phyloP scores from a whole-genome alignment of 2,113 vertebrate species.

The Marcusenius ussheri region DNA sequence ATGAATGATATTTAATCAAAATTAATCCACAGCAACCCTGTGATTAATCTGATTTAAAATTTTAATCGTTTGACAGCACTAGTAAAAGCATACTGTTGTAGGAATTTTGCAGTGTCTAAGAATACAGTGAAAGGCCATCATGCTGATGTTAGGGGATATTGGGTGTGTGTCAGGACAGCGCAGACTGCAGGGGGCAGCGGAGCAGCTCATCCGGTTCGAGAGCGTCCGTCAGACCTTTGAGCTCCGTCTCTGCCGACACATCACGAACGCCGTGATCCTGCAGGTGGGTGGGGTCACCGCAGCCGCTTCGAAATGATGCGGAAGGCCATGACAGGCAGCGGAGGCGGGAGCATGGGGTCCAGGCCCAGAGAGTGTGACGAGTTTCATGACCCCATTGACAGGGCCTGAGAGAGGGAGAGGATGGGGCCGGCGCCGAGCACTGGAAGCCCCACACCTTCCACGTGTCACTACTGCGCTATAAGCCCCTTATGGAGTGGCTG shows the following conservation, averaged over 20 bases:
- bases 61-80: too few species aligned
- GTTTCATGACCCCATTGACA: conserved; percentile 15
- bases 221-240: conserved; percentile 47
- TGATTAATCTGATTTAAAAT: too few species aligned
- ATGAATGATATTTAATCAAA: too few species aligned
- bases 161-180: conserved; percentile 34
- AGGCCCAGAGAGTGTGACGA: neutral
- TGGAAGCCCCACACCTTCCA: conserved; percentile 23
- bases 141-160: neutral
- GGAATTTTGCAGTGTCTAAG: neutral
- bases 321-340: neutral
- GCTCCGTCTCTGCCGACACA: conserved; percentile 33
- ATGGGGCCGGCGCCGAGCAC: neutral
- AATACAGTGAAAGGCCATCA: neutral
- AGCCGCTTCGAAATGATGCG: neutral
- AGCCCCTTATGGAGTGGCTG: conserved; percentile 38
- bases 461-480: conserved; percentile 29
- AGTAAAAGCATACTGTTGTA: neutral
- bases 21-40: too few species aligned
- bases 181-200: conserved; percentile 42
- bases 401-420: conserved; percentile 29
- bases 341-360: neutral
- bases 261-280: conserved; percentile 27
- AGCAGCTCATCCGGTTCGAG: conserved; percentile 49
- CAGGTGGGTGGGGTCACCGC: conserved; percentile 37